Base-by-base conservation (phyloP, 2,797 vertebrate species). In the Moxostoma hubbsi region DNA sequence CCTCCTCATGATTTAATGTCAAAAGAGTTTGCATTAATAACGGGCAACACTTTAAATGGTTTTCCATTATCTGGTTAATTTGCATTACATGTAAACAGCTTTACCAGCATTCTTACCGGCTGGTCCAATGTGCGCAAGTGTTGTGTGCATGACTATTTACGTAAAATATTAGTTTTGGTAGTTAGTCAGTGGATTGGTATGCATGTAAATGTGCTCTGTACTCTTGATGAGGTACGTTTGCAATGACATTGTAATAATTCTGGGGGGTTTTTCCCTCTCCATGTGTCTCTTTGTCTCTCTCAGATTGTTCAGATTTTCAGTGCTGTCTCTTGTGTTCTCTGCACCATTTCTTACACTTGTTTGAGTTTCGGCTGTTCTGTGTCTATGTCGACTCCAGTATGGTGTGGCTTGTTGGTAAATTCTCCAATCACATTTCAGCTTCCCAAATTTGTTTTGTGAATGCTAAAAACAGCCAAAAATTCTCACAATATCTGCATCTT, bases 381-480 rank as follows among this genome's bases (percentile, higher is more conserved):
- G n/a, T 77, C 87, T 81, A 90, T 91, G 90, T 86, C 83, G 12
- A 88, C 86, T 12, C 93, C 91, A 0, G 84, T 93, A 46, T 93
- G 91, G 91, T 89, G 91, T 0, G 90, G 90, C 69, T 64, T 92
- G 6, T 88, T 73, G 79, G 93, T 94, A 85, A 93, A 92, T 93
- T 50, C 43, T 51, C 36, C 45, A 5, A 24, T 13, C 65, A 43
- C 16, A 24, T 55, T 43, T 49, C 8, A 43, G 9, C 4, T 43
- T 64, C 9, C 2, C 0, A 54, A 46, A 15, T 63, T 64, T 75
- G 11, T 24, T 24, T 24, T 2, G 24, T 24, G 24, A 24, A 1
- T 24, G 24, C 24, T 24, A 24, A 24, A 24, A 24, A 64, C 16
- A 1, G 7, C 9, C 46, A 53, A 3, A 53, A 63, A 54, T 12